Evolutionary conservation across 1,140 invertebrate genomes (phyloP), one percentile per base, ranked within the genome.

Genomic region (Drosophila littoralis): DNA sequence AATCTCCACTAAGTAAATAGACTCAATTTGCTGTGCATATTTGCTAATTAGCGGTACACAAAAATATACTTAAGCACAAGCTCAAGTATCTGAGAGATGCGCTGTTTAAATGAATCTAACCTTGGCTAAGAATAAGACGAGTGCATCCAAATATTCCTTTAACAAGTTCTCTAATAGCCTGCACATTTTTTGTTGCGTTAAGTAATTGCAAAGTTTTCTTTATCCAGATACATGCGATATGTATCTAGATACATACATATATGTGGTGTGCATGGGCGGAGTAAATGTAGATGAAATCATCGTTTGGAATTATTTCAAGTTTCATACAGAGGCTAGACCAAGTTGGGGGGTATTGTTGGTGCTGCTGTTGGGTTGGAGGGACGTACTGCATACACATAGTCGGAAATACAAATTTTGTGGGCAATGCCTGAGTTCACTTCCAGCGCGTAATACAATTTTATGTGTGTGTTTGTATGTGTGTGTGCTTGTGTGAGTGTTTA

Each of bases 251-350:
- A 70, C 45, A 67, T 55, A 70, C 45, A 61, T 46, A 59, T 68
- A 35, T 68, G 42, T 72, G 33, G 46, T 58, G 40, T 52, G 46
- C 33, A 36, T 54, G 51, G 51, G 52, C 52, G 83, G 76, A 86
- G 79, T 86, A 83, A 79, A 77, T 88, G 70, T 77, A 74, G 81
- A 89, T 89, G 84, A 89, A 89, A 89, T 89, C 84, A 89, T 89
- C 84, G 81, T 61, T 78, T 78, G 69, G 75, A 89, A 89, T 89
- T 78, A 80, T 77, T 88, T 84, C 77, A 75, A 70, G 80, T 89
- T 84, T 68, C 73, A 48, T 70, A 79, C 35, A 36, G 42, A 10
- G 9, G 55, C 61, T 77, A 80, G 51, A 46, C 35, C 58, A 63
- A 63, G 9, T 32, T 6, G 28, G 36, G 17, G 58, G 22, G 4